Evolutionary conservation across 2,797 vertebrate genomes (phyloP), one percentile per base, ranked within the genome.

Genomic region (Centropyge bicolor): DNA sequence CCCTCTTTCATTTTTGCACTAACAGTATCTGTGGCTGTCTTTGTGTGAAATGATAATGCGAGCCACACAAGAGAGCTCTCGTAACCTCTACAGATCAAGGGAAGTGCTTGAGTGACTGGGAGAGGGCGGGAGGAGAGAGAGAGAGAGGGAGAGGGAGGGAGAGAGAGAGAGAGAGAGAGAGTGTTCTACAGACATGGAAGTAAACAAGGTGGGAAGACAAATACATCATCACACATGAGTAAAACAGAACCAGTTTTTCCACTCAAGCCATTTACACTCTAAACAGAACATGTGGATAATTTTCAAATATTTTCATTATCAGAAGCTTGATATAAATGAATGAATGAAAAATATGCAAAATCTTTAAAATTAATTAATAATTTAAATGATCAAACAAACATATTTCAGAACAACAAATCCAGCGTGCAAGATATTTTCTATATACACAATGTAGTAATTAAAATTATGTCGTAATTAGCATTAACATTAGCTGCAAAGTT

Each of bases 11-110:
- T 87, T 92, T 93, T 89, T 80, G 69, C 79, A 80, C 90, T 89
- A 92, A 91, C 91, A 82, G 87, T 93, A 90, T 95, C 88, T 89
- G 88, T 85, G 31, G 70, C 74, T 64, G 84, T 73, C 86, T 94
- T 93, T 94, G 91, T 93, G 88, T 85, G 82, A 92, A 92, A 90
- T 74, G 79, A 92, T 91, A 91, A 93, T 88, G 82, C 43, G 67
- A 92, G 83, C 77, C 88, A 76, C 84, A 85, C 89, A 87, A 88
- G 90, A 87, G 84, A 82, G 85, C 82, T 76, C 82, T 89, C 61
- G 7, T 80, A 89, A 89, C 88, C 88, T 84, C 89, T 86, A 57
- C 88, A 86, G 89, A 92, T 89, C 56, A 89, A 89, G 88, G 81
- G 78, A 78, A 86, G 81, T 68, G 84, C 74, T 87, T 78, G 66